phyloP scores from a whole-genome alignment of 2,797 vertebrate species.

The Paguma larvata region DNA sequence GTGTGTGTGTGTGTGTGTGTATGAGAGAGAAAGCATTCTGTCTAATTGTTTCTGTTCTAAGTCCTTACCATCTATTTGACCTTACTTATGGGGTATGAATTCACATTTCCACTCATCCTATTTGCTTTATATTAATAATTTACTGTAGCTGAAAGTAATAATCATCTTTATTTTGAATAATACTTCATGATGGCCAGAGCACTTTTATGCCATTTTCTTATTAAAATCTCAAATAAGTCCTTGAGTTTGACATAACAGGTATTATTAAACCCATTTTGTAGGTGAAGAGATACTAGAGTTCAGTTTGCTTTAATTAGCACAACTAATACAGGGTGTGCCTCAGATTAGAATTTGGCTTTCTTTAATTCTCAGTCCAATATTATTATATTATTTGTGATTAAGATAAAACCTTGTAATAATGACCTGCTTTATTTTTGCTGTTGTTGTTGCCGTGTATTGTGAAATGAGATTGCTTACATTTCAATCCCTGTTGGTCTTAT shows the following conservation, averaged over 20 bases:
- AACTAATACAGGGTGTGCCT: neutral
- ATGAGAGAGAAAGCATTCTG: neutral
- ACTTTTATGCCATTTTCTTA: constrained; percentile 13
- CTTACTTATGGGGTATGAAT: neutral
- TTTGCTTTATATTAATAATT: neutral
- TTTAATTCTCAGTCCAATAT: constrained; percentile 35
- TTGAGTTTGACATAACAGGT: neutral
- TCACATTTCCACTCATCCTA: neutral
- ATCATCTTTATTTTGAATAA: constrained; percentile 11
- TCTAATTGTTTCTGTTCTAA: neutral
- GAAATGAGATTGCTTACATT: constrained; percentile 52
- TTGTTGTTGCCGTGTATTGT: neutral
- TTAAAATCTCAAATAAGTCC: constrained; percentile 21
- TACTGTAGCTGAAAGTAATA: neutral
- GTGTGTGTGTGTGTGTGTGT: neutral
- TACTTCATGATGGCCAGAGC: neutral
- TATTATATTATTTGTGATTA: neutral
- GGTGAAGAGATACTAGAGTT: neutral
- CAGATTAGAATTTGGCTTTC: neutral
- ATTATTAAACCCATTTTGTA: constrained; percentile 9
- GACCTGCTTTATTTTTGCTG: neutral
- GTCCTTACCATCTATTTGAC: neutral
- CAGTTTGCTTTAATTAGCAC: neutral
- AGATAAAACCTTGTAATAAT: neutral
- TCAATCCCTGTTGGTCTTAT: constrained; percentile 14